Evolutionary conservation across 2,113 vertebrate genomes (phyloP).

Genomic region (Triplophysa dalaica): DNA sequence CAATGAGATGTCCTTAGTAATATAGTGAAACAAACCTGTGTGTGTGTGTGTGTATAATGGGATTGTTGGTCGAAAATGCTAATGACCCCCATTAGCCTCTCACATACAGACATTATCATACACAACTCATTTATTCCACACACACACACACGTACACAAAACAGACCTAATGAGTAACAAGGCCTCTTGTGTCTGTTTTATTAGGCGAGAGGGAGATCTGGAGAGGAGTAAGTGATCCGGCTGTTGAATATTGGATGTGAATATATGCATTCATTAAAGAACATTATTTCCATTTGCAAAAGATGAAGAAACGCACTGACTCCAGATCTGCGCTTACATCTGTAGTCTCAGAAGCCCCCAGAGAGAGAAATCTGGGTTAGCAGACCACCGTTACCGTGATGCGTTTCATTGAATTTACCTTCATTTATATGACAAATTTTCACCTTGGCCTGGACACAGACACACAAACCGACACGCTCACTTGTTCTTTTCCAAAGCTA

Average conservation of each 20-base stretch:
- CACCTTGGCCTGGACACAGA: not conserved
- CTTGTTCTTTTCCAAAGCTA: not conserved
- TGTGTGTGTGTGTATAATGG: slow-evolving; percentile 6
- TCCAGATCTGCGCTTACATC: not conserved
- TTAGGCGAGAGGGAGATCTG: not conserved
- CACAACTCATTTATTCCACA: slow-evolving; percentile 1
- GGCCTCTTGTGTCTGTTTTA: not conserved
- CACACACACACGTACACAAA: not conserved
- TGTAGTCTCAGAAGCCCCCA: slow-evolving; percentile 2
- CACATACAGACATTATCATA: slow-evolving; percentile 49
- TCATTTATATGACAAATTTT: not conserved
- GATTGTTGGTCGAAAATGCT: slow-evolving; percentile 42
- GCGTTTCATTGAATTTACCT: slow-evolving; percentile 3
- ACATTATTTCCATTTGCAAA: not conserved
- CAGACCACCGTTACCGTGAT: not conserved
- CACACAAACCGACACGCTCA: not conserved
- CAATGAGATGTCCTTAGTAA: too few relatives aligned
- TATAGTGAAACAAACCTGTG: not conserved
- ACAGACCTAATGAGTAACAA: slow-evolving; percentile 22
- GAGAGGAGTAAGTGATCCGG: not conserved
- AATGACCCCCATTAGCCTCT: slow-evolving; percentile 55
- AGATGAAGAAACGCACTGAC: not conserved
- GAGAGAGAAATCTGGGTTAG: slow-evolving; percentile 7
- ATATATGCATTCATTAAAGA: not conserved
- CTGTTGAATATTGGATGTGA: slow-evolving; percentile 2